Evolutionary conservation across 37 sponge, comb jelly and placozoan genomes (phyloP).

Genomic region (Chondrilla cf. caribensis): DNA sequence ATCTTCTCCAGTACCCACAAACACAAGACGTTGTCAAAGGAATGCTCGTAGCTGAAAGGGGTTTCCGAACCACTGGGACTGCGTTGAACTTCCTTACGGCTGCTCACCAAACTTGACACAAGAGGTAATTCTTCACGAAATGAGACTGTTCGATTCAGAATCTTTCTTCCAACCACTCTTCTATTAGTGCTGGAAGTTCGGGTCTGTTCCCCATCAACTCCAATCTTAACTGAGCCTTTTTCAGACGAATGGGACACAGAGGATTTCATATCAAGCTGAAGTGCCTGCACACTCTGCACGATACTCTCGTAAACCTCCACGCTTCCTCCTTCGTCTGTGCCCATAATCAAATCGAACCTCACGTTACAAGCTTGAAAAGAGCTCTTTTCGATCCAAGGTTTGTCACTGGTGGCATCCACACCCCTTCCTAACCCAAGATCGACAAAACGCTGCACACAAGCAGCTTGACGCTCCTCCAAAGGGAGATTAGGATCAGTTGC

Average conservation of each 20-base stretch:
- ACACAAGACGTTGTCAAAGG: slow-evolving; percentile 36
- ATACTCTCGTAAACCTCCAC: slow-evolving; percentile 44
- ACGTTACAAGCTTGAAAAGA: slow-evolving; percentile 56
- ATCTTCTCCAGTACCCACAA: slow-evolving; percentile 44
- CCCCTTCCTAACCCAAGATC: slow-evolving; percentile 68
- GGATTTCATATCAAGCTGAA: slow-evolving; percentile 23
- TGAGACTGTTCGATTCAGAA: slow-evolving; percentile 47
- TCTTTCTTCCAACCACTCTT: slow-evolving; percentile 31
- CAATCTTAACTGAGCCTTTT: slow-evolving; percentile 14
- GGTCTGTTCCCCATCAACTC: slow-evolving; percentile 38
- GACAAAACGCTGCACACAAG: slow-evolving; percentile 21
- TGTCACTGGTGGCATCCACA: slow-evolving; percentile 47
- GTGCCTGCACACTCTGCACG: slow-evolving; percentile 29
- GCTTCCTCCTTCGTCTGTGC: slow-evolving; percentile 54
- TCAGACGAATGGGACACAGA: slow-evolving; percentile 18
- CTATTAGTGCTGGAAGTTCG: slow-evolving; percentile 24
- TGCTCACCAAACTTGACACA: background rate
- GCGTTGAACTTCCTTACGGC: too few species aligned
- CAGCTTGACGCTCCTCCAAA: background rate
- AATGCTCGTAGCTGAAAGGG: too few species aligned
- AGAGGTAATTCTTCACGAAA: slow-evolving; percentile 34
- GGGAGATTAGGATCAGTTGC: background rate
- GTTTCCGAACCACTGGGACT: too few species aligned
- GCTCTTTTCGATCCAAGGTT: slow-evolving; percentile 59
- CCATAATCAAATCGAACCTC: slow-evolving; percentile 16